Conservation (phyloP, 2,888 invertebrate genomes). For the Iphiclides podalirius region DNA sequence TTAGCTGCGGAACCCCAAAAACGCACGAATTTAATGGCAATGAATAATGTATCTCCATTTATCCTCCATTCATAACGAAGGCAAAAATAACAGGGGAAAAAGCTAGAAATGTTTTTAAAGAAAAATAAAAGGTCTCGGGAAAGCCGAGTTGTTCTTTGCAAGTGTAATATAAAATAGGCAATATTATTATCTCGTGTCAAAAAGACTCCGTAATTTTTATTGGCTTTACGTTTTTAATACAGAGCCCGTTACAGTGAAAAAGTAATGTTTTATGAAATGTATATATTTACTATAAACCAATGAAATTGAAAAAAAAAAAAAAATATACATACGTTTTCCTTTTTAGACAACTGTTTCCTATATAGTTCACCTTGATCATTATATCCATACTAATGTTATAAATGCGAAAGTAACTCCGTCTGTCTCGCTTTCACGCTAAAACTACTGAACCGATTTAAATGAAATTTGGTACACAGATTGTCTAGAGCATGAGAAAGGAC, state of each 20-base stretch:
- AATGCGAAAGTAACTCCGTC: no score
- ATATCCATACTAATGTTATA: no score
- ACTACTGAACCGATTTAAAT: no score
- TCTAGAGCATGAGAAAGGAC: no score
- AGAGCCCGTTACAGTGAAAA: not conserved
- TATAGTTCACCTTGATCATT: no score
- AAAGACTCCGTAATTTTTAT: conserved; percentile 7
- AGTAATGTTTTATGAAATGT: not conserved
- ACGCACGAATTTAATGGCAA: conserved; percentile 21
- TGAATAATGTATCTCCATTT: conserved; percentile 24
- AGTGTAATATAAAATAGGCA: conserved; percentile 9
- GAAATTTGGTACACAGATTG: no score
- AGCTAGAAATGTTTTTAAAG: conserved; percentile 16
- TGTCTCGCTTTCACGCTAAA: no score
- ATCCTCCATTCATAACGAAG: conserved; percentile 22
- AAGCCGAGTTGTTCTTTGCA: not conserved
- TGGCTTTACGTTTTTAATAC: not conserved
- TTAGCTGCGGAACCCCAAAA: conserved; percentile 6
- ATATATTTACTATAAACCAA: no score
- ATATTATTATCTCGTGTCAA: conserved; percentile 3
- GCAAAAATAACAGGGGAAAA: conserved; percentile 21
- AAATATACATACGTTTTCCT: no score
- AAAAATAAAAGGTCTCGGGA: conserved; percentile 18
- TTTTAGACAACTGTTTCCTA: no score
- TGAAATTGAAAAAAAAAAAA: no score